Evolutionary conservation across 2,113 vertebrate genomes (phyloP), one percentile per base, ranked within the genome.

Genomic region (Sturnus vulgaris): DNA sequence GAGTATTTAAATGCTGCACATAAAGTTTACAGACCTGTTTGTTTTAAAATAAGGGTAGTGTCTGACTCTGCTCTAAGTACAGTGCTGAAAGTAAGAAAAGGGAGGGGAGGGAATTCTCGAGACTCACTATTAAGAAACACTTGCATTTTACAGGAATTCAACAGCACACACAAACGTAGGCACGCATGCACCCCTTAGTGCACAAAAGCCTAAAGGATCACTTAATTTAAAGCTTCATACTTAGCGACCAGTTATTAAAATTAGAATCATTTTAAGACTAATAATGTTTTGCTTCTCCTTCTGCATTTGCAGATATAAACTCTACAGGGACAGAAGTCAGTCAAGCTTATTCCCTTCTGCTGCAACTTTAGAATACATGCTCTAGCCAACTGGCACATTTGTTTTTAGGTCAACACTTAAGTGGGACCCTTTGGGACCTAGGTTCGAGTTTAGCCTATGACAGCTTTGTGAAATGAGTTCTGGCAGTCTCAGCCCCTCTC

Each of bases 341-440:
- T 98, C 98, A 98, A 96, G 97, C 98, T 98, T 97, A 97, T 95
- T 98, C 97, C 97, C 97, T 97, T 97, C 93, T 97, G 97, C 96
- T 90, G 95, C 94, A 97, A 97, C 97, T 98, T 98, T 94, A 97
- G 97, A 96, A 97, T 96, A 95, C 96, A 85, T 93, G 97, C 96
- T 98, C 92, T 95, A 97, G 97, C 97, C 98, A 98, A 98, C 97
- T 98, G 97, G 97, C 92, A 97, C 88, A 96, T 97, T 97, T 97
- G 97, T 98, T 98, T 98, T 98, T 98, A 98, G 98, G 98, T 98
- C 98, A 98, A 97, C 98, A 97, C 98, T 98, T 98, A 97, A 98
- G 97, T 94, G 95, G 96, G 95, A 95, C 96, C 97, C 97, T 97
- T 94, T 95, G 96, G 97, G 98, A 97, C 93, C 91, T 78, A 96